Conservation (phyloP, 2,888 invertebrate genomes). For the Diadegma fenestrale region DNA sequence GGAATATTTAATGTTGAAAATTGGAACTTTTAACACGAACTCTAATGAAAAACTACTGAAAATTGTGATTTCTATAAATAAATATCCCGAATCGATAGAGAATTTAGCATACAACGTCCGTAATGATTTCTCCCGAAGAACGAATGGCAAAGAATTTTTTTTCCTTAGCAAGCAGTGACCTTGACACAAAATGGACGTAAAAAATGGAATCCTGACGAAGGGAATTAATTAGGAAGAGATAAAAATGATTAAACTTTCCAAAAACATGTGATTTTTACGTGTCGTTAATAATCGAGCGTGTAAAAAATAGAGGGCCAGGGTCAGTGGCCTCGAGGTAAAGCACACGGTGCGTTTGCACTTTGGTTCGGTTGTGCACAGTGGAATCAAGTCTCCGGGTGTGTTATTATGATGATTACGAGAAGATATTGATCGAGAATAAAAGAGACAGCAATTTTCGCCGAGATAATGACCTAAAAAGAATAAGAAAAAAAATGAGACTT, state of each 20-base stretch:
- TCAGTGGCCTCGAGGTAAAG: slow-evolving; percentile 4
- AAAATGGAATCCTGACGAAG: neutral
- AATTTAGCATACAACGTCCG: too few relatives aligned
- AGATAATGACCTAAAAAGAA: slow-evolving; percentile 35
- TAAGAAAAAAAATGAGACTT: slow-evolving; percentile 22
- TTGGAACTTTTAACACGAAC: too few relatives aligned
- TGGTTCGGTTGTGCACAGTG: slow-evolving; percentile 10
- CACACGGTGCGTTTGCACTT: neutral
- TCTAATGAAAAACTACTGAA: too few relatives aligned
- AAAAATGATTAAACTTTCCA: neutral
- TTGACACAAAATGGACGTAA: neutral
- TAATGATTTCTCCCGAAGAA: neutral
- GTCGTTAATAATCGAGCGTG: neutral
- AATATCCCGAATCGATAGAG: too few relatives aligned
- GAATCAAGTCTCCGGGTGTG: slow-evolving; percentile 4
- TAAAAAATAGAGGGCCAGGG: neutral
- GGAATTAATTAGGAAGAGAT: neutral
- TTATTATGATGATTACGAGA: slow-evolving; percentile 15
- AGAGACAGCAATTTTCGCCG: neutral
- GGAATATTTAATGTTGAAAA: too few relatives aligned
- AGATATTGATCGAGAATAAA: neutral
- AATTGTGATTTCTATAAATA: too few relatives aligned
- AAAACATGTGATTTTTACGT: neutral
- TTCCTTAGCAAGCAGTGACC: neutral
- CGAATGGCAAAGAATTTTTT: neutral